Evolutionary conservation across 2,888 invertebrate species (phyloP), one percentile per base, ranked within the genome.

Genomic region (Galerucella pusilla): DNA sequence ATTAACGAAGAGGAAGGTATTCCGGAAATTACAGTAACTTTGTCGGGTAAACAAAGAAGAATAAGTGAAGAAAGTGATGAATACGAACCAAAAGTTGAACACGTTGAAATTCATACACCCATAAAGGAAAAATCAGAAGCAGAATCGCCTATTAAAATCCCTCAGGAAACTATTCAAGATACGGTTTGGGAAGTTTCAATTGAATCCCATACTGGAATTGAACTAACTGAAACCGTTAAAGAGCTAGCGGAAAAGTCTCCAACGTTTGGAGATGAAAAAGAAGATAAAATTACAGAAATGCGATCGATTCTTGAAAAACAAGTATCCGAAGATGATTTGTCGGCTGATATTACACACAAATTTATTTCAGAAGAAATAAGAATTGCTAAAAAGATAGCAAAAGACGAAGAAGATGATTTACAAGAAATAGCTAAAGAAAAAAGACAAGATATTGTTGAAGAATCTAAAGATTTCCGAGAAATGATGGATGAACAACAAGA

Each of bases 141-240:
- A 16, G 78, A 76, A 70, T 78, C 86, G 1, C 84, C 86, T 11
- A 84, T 89, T 25, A 85, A 88, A 73, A 86, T 87, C 74, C 88
- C 89, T 2, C 87, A 89, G 82, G 88, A 90, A 82, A 87, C 88
- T 76, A 84, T 89, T 25, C 88, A 89, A 74, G 89, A 90, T 81
- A 88, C 88, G 2, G 86, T 90, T 42, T 90, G 90, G 90, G 90
- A 90, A 84, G 89, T 89, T 25, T 87, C 89, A 16, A 85, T 89
- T 6, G 87, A 89, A 83, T 87, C 88, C 46, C 86, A 87, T 73
- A 81, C 83, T 49, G 82, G 81, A 64, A 80, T 81, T 28, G 80
- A 83, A 14, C 83, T 86, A 71, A 87, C 86, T 60, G 87, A 88
- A 80, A 85, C 85, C 77, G 86, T 86, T 11, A 78, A 80, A 63